These are phyloP conservation scores for Dilophus febrilis DNA, from an alignment of 2,888 invertebrate genomes.

Conservation along the genomic window DNA sequence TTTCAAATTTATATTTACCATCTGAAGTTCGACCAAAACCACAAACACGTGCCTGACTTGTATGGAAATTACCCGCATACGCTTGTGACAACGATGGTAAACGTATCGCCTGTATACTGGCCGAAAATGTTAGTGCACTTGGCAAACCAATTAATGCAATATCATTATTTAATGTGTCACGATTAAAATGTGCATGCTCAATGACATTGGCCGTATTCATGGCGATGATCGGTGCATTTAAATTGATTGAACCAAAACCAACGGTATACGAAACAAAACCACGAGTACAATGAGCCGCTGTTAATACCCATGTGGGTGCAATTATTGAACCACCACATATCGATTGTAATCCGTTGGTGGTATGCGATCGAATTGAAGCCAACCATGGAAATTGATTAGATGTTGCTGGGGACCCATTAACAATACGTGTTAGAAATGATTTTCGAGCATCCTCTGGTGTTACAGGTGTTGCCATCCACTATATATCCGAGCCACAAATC, in stretches of 20 bases:
- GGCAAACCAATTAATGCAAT: conserved; percentile 8
- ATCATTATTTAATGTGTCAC: conserved; percentile 8
- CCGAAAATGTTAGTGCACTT: conserved; percentile 12
- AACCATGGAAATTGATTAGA: conserved; percentile 9
- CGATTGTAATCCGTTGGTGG: conserved; percentile 1
- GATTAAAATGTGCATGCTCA: conserved; percentile 8
- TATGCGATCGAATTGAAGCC: conserved; percentile 3
- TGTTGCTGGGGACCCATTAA: not conserved
- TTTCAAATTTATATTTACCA: conserved; percentile 1
- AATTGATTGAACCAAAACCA: conserved; percentile 8
- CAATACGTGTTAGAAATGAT: not conserved
- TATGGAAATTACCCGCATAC: conserved; percentile 19
- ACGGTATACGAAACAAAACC: conserved; percentile 5
- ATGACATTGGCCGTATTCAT: conserved; percentile 6
- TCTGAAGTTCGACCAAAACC: conserved; percentile 13
- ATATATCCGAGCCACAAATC: no score
- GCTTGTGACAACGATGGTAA: conserved; percentile 17
- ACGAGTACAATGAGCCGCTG: conserved; percentile 5
- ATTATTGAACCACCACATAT: conserved; percentile 9
- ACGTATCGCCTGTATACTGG: conserved; percentile 19
- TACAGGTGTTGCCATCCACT: not conserved
- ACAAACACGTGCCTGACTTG: conserved; percentile 26
- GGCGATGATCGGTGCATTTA: conserved; percentile 5
- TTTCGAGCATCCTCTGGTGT: not conserved
- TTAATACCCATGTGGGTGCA: conserved; percentile 8